phyloP scores from a whole-genome alignment of 2,888 invertebrate genomes.

The Malthinus flaveolus region DNA sequence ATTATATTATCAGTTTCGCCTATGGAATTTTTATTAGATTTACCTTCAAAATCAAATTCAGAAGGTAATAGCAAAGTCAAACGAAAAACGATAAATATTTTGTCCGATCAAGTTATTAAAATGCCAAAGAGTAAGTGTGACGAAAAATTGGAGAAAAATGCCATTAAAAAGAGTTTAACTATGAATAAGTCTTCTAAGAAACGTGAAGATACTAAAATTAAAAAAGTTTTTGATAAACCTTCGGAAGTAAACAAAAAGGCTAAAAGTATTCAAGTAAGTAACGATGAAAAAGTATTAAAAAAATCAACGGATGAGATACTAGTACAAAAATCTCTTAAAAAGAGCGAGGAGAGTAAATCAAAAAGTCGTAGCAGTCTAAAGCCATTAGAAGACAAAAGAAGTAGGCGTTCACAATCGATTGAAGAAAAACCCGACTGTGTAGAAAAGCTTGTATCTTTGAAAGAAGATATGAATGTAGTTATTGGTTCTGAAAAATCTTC shows the following conservation, averaged over 20 bases:
- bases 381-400: neutral
- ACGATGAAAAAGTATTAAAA: constrained; percentile 1
- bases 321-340: neutral
- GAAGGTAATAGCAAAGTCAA: neutral
- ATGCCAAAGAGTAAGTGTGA: neutral
- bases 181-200: constrained; percentile 3
- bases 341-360: constrained; percentile 1
- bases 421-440: neutral
- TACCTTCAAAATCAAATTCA: constrained; percentile 16
- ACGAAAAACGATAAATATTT: neutral
- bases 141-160: constrained; percentile 9
- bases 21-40: constrained; percentile 38
- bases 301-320: neutral
- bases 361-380: neutral
- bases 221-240: too few species aligned
- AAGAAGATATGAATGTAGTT: too few species aligned
- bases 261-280: constrained; percentile 10
- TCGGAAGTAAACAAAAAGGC: too few species aligned
- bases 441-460: neutral
- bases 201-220: neutral
- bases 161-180: constrained; percentile 2
- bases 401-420: neutral
- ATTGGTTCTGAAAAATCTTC: neutral
- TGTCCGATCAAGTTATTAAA: neutral
- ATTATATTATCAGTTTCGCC: constrained; percentile 36